Evolutionary conservation across 2,797 vertebrate species (phyloP).

Genomic region (Tokudaia muenninki): DNA sequence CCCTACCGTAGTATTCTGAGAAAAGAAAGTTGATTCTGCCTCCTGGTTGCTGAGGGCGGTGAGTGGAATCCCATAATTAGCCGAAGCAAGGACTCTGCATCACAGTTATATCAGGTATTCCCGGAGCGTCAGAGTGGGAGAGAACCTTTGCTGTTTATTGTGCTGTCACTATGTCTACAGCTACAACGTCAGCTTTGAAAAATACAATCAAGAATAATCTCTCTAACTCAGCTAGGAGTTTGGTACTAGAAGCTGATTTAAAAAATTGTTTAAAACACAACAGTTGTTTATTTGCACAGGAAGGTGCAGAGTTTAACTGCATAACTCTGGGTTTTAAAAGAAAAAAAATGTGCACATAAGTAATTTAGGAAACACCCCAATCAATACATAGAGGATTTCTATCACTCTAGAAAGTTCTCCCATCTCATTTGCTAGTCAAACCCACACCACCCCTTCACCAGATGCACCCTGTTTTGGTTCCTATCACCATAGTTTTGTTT

Average conservation of each 20-base stretch:
- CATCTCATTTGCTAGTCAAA: not conserved
- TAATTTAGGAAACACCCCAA: not conserved
- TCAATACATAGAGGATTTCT: not conserved
- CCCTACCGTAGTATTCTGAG: constrained; percentile 14
- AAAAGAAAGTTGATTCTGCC: constrained; percentile 32
- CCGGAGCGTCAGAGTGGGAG: not conserved
- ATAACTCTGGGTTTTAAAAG: not conserved
- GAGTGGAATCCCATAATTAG: constrained; percentile 75
- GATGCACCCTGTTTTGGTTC: not conserved
- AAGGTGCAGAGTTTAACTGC: not conserved
- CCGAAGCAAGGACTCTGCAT: constrained; percentile 44
- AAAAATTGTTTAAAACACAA: not conserved
- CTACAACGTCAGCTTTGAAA: constrained; percentile 34
- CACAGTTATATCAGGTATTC: constrained; percentile 56
- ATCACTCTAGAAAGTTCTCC: not conserved
- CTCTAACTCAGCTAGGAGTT: not conserved
- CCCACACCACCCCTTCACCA: not conserved
- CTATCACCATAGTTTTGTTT: not conserved
- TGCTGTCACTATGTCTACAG: not conserved
- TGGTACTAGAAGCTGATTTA: constrained; percentile 54
- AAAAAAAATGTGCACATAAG: not conserved
- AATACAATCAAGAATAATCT: constrained; percentile 40
- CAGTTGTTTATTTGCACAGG: not conserved
- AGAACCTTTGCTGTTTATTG: constrained; percentile 35
- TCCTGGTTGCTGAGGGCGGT: constrained; percentile 53